These are phyloP conservation scores for Ciconia nigra DNA, from an alignment of 2,797 vertebrate genomes.

Conservation along the genomic window DNA sequence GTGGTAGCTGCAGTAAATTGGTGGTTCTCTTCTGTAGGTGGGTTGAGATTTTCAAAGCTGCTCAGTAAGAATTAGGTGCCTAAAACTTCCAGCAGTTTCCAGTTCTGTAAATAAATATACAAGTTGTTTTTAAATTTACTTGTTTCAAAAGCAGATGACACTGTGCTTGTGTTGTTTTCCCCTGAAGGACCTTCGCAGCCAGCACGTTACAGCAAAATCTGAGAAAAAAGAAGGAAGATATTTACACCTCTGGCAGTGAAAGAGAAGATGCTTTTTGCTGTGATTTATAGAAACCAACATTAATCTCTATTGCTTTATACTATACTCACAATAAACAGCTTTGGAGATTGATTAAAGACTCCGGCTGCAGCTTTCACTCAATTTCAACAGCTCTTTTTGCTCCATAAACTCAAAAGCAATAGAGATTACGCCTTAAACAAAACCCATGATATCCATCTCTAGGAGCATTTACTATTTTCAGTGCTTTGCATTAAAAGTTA, in stretches of 20 bases:
- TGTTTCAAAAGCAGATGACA: background rate
- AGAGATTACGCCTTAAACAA: constrained; percentile 52
- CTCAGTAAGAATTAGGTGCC: background rate
- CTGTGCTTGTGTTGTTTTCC: background rate
- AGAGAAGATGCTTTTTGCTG: constrained; percentile 28
- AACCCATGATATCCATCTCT: constrained; percentile 21
- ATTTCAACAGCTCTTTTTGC: constrained; percentile 53
- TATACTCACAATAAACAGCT: constrained; percentile 40
- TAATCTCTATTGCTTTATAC: constrained; percentile 60
- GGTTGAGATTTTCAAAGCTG: background rate
- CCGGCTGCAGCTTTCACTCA: constrained; percentile 55
- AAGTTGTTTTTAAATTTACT: background rate
- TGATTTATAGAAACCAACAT: constrained; percentile 54
- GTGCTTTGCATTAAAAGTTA: background rate
- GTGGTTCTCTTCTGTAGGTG: background rate
- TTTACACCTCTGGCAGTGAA: constrained; percentile 42
- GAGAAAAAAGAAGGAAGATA: constrained; percentile 15
- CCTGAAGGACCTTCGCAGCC: background rate
- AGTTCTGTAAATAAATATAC: background rate
- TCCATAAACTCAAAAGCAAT: constrained; percentile 61
- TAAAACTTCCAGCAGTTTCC: background rate
- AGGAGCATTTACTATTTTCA: constrained; percentile 16
- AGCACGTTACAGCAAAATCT: background rate
- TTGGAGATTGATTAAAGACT: constrained; percentile 64
- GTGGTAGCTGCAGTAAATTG: background rate